Base-by-base conservation (phyloP, 2,888 invertebrate species). In the Calameuta idolon region DNA sequence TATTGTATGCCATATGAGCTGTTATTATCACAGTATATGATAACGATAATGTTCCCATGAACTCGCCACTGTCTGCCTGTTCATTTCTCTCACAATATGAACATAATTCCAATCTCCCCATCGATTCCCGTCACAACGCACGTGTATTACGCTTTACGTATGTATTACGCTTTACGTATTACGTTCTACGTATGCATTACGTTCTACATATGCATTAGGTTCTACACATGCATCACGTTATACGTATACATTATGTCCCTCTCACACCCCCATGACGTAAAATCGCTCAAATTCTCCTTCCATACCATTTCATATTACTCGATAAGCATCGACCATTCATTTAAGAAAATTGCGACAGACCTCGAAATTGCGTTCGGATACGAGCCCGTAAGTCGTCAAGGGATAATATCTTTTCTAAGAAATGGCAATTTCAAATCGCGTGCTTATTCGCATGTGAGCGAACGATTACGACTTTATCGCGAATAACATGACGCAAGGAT, bases 31-130 rank as follows among this genome's bases (percentile, higher is more conserved):
- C 23, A 9, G 55, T 23, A 23, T 55, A 55, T 84, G 87, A 87
- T 87, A 87, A 87, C 86, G 87, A 88, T 87, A 86, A 87, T 86
- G 86, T 88, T 87, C 87, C 85, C 87, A 83, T 86, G 85, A 85
- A 83, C 80, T 81, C 82, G 82, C 80, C 75, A 79, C 80, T 80
- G 80, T 83, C 75, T 75, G 55, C 75, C 79, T 73, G 78, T 82
- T 79, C 77, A 69, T 79, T 82, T 79, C 78, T 80, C 74, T 78
- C 75, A 73, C 79, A 77, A 75, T 40, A 73, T 69, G 77, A 79
- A 31, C 71, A 33, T 80, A 78, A 79, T 79, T 81, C 78, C 75
- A 82, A 83, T 79, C 82, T 81, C 79, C 81, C 81, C 76, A 78
- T 73, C 69, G 74, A 55, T 69, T 75, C 69, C 73, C 33, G 15